Base-by-base conservation (phyloP, 2,888 invertebrate species). In the Drosophila anomalipes region DNA sequence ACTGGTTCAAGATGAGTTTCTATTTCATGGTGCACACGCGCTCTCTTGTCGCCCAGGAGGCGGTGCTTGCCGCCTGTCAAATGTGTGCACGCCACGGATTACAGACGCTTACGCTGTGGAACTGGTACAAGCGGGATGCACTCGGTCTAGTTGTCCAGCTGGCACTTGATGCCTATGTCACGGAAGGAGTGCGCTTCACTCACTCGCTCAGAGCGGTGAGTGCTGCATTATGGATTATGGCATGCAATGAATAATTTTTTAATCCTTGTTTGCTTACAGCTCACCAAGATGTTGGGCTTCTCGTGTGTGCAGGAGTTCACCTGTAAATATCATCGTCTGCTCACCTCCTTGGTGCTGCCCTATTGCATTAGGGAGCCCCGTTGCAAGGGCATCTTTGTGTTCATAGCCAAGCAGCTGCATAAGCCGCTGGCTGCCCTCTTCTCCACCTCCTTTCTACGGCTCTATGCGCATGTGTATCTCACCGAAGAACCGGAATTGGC, bases 381-480 rank as follows among this genome's bases (percentile, higher is more conserved):
- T 22, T 92, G 91, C 57, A 94, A 94, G 47, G 94, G 94, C 2
- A 95, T 97, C 77, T 94, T 97, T 56, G 94, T 92, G 3, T 74
- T 86, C 0, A 86, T 93, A 19, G 90, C 93, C 4, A 92, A 92
- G 58, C 86, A 92, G 4, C 70, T 92, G 12, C 87, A 90, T 0
- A 92, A 92, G 44, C 85, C 92, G 1, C 80, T 93, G 14, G 94
- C 95, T 0, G 95, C 95, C 47, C 94, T 96, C 80, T 93, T 97
- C 19, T 94, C 94, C 3, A 95, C 95, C 65, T 95, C 96, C 67
- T 96, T 96, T 87, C 95, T 96, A 59, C 95, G 96, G 58, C 95
- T 96, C 59, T 97, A 96, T 80, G 95, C 96, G 1, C 95, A 97
- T 77, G 94, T 96, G 4, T 95, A 96, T 89, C 93, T 97, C 64